phyloP scores from a whole-genome alignment of 2,113 vertebrate species.

The Columbina picui region DNA sequence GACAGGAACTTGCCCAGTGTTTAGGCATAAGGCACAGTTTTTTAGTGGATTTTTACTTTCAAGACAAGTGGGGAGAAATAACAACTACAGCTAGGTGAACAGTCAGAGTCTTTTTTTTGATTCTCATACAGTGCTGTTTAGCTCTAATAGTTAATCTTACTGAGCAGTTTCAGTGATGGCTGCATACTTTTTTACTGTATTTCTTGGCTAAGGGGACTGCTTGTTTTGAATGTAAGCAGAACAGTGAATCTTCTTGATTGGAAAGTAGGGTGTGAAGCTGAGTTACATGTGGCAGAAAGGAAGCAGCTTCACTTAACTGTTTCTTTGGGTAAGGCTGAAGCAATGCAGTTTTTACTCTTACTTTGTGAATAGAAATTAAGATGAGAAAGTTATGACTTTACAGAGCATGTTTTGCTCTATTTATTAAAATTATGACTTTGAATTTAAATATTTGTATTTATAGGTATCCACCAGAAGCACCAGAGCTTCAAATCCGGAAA shows the following conservation, averaged over 20 bases:
- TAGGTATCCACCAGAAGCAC: constrained; percentile 97
- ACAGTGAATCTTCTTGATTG: neutral
- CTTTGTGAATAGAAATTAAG: neutral
- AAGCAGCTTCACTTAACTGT: neutral
- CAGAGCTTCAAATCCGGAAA: constrained; percentile 97
- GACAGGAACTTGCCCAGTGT: neutral
- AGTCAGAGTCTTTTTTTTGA: neutral
- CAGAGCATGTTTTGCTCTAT: neutral
- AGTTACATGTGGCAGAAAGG: neutral
- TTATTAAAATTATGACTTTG: neutral
- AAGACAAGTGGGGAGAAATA: neutral
- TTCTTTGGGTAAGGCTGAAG: neutral
- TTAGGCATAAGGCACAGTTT: neutral
- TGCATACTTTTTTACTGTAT: neutral
- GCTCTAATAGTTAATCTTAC: neutral
- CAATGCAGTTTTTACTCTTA: neutral
- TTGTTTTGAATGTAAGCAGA: neutral
- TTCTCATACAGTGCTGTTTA: neutral
- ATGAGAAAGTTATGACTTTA: neutral
- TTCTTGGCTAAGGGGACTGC: neutral
- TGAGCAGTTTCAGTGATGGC: neutral
- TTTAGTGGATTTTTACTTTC: neutral
- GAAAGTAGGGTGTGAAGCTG: neutral
- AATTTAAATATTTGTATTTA: constrained; percentile 54
- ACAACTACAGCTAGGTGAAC: neutral